These are phyloP conservation scores for Epinotia ramella DNA, from an alignment of 2,888 invertebrate genomes.

Conservation along the genomic window DNA sequence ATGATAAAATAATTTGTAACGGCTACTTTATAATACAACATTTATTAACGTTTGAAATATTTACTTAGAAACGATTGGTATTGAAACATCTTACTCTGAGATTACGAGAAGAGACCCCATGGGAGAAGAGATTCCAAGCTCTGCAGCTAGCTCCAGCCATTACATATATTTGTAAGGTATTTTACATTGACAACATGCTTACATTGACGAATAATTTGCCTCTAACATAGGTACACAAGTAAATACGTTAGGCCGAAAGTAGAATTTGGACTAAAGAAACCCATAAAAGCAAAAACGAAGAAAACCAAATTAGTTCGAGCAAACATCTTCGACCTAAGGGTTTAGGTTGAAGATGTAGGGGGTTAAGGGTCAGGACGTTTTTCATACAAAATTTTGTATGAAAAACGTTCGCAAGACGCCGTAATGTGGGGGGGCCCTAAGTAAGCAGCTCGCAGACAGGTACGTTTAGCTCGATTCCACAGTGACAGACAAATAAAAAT, in stretches of 20 bases:
- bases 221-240: too few species aligned
- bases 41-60: constrained; percentile 68
- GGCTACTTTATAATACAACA: constrained; percentile 70
- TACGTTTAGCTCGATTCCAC: neutral
- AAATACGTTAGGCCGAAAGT: neutral
- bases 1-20: constrained; percentile 51
- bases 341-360: too few species aligned
- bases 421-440: too few species aligned
- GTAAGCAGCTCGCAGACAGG: neutral
- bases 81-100: constrained; percentile 71
- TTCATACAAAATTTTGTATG: too few species aligned
- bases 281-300: neutral
- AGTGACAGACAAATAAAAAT: neutral
- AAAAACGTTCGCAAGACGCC: too few species aligned
- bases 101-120: constrained; percentile 64
- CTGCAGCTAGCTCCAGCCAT: constrained; percentile 27
- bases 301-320: too few species aligned
- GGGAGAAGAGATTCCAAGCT: constrained; percentile 74
- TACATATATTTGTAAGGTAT: too few species aligned
- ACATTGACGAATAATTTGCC: too few species aligned
- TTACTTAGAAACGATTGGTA: constrained; percentile 57
- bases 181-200: too few species aligned
- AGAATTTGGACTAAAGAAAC: neutral
- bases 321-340: neutral
- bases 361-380: too few species aligned